Percentiles rank a stretch among this genome's conserved stretches.
Evolutionary conservation across 2,888 invertebrate species (phyloP).

Genomic region (Ornithoptera priamus): DNA sequence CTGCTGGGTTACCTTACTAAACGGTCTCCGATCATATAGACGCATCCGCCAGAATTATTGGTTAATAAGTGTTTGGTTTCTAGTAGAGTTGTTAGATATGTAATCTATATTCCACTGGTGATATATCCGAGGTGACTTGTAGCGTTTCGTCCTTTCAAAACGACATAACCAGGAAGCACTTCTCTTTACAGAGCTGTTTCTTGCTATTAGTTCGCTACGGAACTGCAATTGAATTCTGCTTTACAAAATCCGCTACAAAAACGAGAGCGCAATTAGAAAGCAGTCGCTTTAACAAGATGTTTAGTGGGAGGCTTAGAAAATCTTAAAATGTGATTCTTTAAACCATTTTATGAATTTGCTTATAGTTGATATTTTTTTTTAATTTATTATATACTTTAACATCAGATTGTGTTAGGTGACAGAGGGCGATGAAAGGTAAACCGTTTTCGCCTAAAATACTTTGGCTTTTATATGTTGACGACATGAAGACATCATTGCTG

Average conservation of each 20-base stretch:
- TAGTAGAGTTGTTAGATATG: too few relatives aligned
- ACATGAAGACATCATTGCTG: too few relatives aligned
- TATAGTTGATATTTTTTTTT: neutral
- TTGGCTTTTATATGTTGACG: too few relatives aligned
- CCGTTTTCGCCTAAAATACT: too few relatives aligned
- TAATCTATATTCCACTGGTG: neutral
- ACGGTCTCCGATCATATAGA: too few relatives aligned
- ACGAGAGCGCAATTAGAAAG: slow-evolving; percentile 4
- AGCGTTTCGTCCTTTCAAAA: neutral
- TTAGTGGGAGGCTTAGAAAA: neutral
- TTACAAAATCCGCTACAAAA: slow-evolving; percentile 1
- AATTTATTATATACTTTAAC: too few relatives aligned
- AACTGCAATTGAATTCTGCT: slow-evolving; percentile 3
- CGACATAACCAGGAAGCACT: neutral
- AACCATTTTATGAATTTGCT: neutral
- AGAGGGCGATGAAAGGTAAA: too few relatives aligned
- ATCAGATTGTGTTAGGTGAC: too few relatives aligned
- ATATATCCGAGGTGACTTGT: neutral
- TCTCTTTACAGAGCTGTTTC: neutral
- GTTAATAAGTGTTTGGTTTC: too few relatives aligned
- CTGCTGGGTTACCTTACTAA: too few relatives aligned
- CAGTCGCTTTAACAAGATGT: neutral
- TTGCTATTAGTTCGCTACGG: neutral
- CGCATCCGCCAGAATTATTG: too few relatives aligned
- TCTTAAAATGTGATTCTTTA: neutral